Conservation (phyloP, 2,113 vertebrate species). For the Phyllostomus discolor region DNA sequence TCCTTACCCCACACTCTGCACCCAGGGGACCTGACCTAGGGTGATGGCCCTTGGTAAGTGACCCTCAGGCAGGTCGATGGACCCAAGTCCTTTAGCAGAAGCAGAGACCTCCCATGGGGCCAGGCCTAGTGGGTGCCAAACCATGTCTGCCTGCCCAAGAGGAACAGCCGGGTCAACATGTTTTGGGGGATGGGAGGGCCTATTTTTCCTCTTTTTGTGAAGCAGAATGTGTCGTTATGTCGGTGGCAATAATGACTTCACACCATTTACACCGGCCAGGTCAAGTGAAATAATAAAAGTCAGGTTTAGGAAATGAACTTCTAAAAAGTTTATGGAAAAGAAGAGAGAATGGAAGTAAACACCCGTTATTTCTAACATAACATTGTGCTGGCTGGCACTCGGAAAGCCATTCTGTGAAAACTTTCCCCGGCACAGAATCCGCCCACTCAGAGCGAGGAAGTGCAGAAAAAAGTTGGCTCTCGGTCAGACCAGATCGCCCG, state of each 20-base stretch:
- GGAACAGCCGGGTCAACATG: neutral
- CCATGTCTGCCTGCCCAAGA: neutral
- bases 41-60: neutral
- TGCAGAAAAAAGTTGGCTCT: conserved; percentile 60
- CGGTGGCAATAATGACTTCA: conserved; percentile 71
- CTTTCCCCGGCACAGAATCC: conserved; percentile 76
- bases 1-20: neutral
- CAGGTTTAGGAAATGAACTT: conserved; percentile 78
- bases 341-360: conserved; percentile 52
- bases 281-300: conserved; percentile 72
- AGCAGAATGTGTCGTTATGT: conserved; percentile 27
- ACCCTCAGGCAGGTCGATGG: neutral
- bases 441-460: conserved; percentile 76
- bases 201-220: conserved; percentile 54
- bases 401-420: conserved; percentile 70
- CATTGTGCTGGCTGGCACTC: conserved; percentile 66
- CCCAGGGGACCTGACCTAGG: neutral
- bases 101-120: neutral
- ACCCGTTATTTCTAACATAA: conserved; percentile 69
- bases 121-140: neutral
- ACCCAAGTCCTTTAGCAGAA: neutral
- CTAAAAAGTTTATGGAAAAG: conserved; percentile 74
- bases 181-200: neutral
- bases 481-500: conserved; percentile 73
- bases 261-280: conserved; percentile 67